Percentiles rank a stretch among this genome's conserved stretches.
phyloP scores from a whole-genome alignment of 2,888 invertebrate genomes.

The Tinea semifulvella region DNA sequence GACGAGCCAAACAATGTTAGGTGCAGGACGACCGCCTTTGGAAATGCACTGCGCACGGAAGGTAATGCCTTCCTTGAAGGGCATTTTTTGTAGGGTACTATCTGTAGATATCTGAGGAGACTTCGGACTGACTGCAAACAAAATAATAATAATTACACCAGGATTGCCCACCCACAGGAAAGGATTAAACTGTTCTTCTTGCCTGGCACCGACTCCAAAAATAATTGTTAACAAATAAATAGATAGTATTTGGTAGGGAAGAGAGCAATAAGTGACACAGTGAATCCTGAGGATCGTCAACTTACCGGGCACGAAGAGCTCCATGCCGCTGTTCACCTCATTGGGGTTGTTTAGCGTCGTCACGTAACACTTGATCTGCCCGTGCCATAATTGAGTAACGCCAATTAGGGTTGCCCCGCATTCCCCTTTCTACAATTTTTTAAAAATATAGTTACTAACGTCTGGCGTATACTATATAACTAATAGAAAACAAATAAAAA shows the following conservation, averaged over 20 bases:
- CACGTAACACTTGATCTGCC: constrained; percentile 73
- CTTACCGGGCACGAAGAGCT: constrained; percentile 78
- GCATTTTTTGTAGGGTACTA: too few relatives aligned
- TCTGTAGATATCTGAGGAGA: too few relatives aligned
- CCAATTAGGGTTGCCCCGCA: constrained; percentile 75
- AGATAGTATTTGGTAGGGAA: background rate
- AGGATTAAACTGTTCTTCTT: too few relatives aligned
- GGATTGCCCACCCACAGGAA: too few relatives aligned
- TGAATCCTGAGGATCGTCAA: constrained; percentile 24
- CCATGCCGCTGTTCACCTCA: constrained; percentile 69
- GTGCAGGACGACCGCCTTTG: constrained; percentile 75
- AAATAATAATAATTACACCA: too few relatives aligned
- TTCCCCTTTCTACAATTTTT: constrained; percentile 68
- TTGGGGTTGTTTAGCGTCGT: constrained; percentile 63
- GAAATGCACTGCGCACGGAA: constrained; percentile 75
- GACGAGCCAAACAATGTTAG: constrained; percentile 78
- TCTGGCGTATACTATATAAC: too few relatives aligned
- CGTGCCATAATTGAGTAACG: constrained; percentile 74
- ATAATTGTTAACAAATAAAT: too few relatives aligned
- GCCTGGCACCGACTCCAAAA: too few relatives aligned
- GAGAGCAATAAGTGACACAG: background rate
- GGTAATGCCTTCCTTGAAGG: constrained; percentile 70
- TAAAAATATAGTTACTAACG: too few relatives aligned
- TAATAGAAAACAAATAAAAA: too few relatives aligned
- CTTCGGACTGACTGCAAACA: too few relatives aligned